phyloP scores from a whole-genome alignment of 2,888 invertebrate genomes.

The Tetramorium bicarinatum region DNA sequence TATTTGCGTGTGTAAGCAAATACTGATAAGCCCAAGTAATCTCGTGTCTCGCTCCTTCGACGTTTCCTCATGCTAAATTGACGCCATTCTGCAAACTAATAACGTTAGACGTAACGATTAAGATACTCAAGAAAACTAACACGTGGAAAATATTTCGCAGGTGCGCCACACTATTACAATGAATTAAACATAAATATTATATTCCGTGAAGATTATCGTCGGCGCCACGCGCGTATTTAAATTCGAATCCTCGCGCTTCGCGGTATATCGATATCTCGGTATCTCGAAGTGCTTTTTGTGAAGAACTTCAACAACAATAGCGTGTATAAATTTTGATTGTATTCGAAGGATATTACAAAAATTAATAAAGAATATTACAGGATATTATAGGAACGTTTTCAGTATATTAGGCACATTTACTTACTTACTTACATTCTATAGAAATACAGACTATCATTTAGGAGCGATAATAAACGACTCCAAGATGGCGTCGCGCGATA shows the following conservation, averaged over 20 bases:
- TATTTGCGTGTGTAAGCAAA: neutral
- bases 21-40: neutral
- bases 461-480: neutral
- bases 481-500: conserved; percentile 18
- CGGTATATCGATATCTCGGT: conserved; percentile 37
- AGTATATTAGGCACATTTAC: too few species aligned
- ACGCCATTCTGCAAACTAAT: conserved; percentile 10
- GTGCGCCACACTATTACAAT: neutral
- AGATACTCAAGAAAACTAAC: neutral
- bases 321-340: too few species aligned
- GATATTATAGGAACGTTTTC: too few species aligned
- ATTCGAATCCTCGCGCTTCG: neutral
- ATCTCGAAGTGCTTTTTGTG: neutral
- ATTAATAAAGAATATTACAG: neutral
- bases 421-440: too few species aligned
- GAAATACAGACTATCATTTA: too few species aligned
- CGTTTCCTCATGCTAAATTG: neutral
- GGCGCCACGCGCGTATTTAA: neutral
- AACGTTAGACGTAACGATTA: neutral
- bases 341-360: too few species aligned
- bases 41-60: neutral
- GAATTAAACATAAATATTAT: neutral
- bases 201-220: neutral
- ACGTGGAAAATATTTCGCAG: neutral
- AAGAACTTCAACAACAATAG: neutral